Evolutionary conservation across 2,797 vertebrate species (phyloP).

Genomic region (Alosa sapidissima): DNA sequence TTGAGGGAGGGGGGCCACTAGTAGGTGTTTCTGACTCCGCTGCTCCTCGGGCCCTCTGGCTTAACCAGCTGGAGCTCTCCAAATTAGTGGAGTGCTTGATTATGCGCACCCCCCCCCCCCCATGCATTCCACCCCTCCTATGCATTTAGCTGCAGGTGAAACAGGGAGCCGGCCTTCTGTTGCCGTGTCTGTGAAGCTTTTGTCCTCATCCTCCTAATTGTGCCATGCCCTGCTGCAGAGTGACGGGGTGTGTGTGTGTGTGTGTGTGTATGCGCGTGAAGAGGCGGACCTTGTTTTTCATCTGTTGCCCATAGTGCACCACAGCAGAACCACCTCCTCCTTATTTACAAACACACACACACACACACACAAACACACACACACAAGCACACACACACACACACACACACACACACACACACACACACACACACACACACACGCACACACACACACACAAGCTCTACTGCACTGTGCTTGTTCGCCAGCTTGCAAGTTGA

Average conservation of each 20-base stretch:
- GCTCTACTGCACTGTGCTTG: slow-evolving; percentile 68
- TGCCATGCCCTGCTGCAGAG: slow-evolving; percentile 71
- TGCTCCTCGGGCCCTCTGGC: slow-evolving; percentile 86
- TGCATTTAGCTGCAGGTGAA: slow-evolving; percentile 91
- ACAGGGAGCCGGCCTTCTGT: slow-evolving; percentile 84
- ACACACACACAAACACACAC: slow-evolving; percentile 25
- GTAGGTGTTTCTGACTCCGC: slow-evolving; percentile 80
- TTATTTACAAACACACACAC: slow-evolving; percentile 35
- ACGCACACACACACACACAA: slow-evolving; percentile 26
- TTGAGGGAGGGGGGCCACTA: slow-evolving; percentile 62
- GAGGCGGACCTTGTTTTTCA: slow-evolving; percentile 73
- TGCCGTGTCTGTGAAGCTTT: slow-evolving; percentile 83
- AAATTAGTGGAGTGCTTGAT: slow-evolving; percentile 92
- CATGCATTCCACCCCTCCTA: slow-evolving; percentile 50
- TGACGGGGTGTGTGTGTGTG: slow-evolving; percentile 43
- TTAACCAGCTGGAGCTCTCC: slow-evolving; percentile 90
- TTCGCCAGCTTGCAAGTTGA: slow-evolving; percentile 76
- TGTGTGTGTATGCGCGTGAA: slow-evolving; percentile 49
- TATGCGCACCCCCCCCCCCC: slow-evolving; percentile 68
- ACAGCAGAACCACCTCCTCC: slow-evolving; percentile 60
- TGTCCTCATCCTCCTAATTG: slow-evolving; percentile 70
- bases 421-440: slow-evolving; percentile 23
- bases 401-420: slow-evolving; percentile 37
- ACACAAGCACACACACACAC: slow-evolving; percentile 34
- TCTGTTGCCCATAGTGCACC: slow-evolving; percentile 74